Conservation (phyloP, 2,797 vertebrate genomes). For the Myotis vivesi region DNA sequence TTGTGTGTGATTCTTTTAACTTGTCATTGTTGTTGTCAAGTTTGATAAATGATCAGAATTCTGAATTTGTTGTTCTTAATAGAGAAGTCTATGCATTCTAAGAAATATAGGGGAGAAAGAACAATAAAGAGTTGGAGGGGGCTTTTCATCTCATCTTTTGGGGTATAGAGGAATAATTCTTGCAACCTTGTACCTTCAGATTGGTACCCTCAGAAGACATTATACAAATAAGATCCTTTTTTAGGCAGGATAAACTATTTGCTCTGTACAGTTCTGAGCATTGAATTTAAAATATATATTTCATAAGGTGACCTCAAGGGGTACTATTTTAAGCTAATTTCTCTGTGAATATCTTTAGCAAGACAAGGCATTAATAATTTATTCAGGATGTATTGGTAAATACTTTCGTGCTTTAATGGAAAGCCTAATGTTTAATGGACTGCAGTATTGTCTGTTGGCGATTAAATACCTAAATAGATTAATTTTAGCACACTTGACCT, state of each 20-base stretch:
- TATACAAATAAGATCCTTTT: constrained; percentile 17
- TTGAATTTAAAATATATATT: constrained; percentile 39
- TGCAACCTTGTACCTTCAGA: background rate
- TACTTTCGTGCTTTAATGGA: constrained; percentile 60
- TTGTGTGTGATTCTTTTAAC: background rate
- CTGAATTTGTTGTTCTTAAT: constrained; percentile 20
- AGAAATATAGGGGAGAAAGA: constrained; percentile 44
- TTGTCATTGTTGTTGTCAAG: background rate
- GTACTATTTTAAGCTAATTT: constrained; percentile 55
- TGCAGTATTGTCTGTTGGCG: background rate
- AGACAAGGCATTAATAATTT: constrained; percentile 59
- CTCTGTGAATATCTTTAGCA: constrained; percentile 53
- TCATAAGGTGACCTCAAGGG: constrained; percentile 31
- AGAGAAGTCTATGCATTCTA: constrained; percentile 27
- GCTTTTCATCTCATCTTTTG: background rate
- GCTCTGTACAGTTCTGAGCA: background rate
- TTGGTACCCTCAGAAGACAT: background rate
- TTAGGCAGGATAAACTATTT: constrained; percentile 42
- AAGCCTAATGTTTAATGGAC: constrained; percentile 47
- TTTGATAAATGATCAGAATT: constrained; percentile 34
- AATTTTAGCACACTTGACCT: background rate
- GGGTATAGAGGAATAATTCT: background rate
- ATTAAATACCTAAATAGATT: constrained; percentile 42
- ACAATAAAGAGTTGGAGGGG: background rate
- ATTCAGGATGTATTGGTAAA: constrained; percentile 52